Conservation (phyloP, 2,113 vertebrate species). For the Chauna torquata region DNA sequence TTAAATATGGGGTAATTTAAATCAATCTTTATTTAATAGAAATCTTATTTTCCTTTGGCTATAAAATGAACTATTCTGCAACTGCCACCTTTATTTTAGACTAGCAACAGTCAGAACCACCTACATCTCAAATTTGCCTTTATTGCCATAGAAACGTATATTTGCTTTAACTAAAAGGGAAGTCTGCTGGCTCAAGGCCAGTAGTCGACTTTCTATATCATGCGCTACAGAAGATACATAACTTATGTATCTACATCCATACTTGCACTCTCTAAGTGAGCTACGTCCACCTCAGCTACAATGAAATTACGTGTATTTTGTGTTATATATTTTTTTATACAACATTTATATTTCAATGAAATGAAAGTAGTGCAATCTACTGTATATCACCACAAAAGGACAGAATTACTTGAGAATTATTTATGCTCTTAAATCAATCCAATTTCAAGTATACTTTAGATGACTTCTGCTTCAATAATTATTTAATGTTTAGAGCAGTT, state of each 20-base stretch:
- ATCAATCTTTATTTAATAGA: background rate
- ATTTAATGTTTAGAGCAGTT: background rate
- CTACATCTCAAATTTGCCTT: slow-evolving; percentile 54
- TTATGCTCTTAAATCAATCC: background rate
- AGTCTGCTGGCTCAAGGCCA: background rate
- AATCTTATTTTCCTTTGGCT: background rate
- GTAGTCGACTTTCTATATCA: background rate
- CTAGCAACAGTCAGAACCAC: slow-evolving; percentile 59
- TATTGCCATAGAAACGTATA: slow-evolving; percentile 62
- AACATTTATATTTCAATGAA: background rate
- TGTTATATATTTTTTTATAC: background rate
- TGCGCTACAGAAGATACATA: background rate
- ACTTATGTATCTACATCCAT: background rate
- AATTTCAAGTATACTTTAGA: background rate
- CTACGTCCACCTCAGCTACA: background rate
- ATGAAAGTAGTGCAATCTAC: background rate
- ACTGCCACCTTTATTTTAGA: slow-evolving; percentile 39
- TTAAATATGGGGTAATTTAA: background rate
- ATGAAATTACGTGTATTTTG: background rate
- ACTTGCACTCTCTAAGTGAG: background rate
- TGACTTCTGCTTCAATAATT: background rate
- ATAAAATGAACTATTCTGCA: slow-evolving; percentile 18
- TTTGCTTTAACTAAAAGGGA: slow-evolving; percentile 50
- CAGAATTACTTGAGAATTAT: background rate
- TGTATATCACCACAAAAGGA: background rate